phyloP scores from a whole-genome alignment of 2,888 invertebrate genomes.

The Platycheirus albimanus region DNA sequence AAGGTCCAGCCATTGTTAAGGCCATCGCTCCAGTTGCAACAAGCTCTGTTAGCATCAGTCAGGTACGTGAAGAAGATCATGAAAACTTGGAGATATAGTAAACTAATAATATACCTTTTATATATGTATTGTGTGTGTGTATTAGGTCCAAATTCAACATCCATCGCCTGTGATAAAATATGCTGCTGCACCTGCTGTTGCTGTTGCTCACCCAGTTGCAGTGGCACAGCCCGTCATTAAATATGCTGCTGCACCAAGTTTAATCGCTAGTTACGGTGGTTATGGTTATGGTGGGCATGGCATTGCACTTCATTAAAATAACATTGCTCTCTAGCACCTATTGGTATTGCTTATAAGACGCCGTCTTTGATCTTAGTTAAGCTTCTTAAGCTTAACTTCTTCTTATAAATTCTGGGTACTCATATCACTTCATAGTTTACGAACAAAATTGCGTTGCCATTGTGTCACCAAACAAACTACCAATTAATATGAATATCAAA shows the following conservation, averaged over 20 bases:
- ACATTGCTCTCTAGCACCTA: too few relatives aligned
- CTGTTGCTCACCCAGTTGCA: slow-evolving; percentile 59
- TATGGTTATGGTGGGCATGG: slow-evolving; percentile 70
- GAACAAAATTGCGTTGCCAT: too few relatives aligned
- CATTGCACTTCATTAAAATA: slow-evolving; percentile 41
- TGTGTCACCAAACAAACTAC: too few relatives aligned
- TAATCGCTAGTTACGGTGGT: slow-evolving; percentile 70
- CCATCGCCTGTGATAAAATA: slow-evolving; percentile 78
- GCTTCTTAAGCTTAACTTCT: too few relatives aligned
- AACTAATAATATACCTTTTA: too few relatives aligned
- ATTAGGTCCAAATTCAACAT: slow-evolving; percentile 78
- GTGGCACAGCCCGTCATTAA: slow-evolving; percentile 73
- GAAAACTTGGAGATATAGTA: neutral
- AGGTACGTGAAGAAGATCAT: slow-evolving; percentile 75
- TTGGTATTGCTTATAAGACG: too few relatives aligned
- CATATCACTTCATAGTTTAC: too few relatives aligned
- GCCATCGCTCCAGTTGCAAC: slow-evolving; percentile 83
- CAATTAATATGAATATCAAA: too few relatives aligned
- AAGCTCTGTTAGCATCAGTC: slow-evolving; percentile 85
- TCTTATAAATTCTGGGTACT: too few relatives aligned
- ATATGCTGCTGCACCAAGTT: slow-evolving; percentile 76
- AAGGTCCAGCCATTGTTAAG: slow-evolving; percentile 79
- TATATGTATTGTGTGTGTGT: too few relatives aligned
- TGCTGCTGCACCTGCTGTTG: slow-evolving; percentile 73
- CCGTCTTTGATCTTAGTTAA: too few relatives aligned